Percentiles rank a stretch among this genome's conserved stretches.
phyloP scores from a whole-genome alignment of 2,888 invertebrate species.

The Cancer borealis region DNA sequence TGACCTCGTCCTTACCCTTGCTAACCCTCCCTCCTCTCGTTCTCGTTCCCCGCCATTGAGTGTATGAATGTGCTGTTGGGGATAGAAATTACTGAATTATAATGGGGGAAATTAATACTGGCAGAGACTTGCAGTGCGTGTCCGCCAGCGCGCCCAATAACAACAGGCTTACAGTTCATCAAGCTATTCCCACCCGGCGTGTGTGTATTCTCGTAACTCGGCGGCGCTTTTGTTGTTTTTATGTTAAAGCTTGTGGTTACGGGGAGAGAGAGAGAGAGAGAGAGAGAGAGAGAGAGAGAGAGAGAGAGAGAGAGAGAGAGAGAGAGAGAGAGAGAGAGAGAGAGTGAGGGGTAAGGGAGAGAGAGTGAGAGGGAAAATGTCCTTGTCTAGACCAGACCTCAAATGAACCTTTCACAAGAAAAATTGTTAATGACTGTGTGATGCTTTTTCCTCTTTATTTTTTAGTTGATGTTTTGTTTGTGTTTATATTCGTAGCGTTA shows the following conservation, averaged over 20 bases:
- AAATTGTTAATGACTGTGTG: conserved; percentile 3
- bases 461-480: background rate
- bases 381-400: background rate
- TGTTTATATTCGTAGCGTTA: background rate
- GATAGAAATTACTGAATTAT: conserved; percentile 9
- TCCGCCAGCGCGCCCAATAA: conserved; percentile 3
- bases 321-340: background rate
- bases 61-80: background rate
- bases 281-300: background rate
- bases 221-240: conserved; percentile 1
- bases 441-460: background rate
- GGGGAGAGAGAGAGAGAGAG: too few relatives aligned
- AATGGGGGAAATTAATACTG: conserved; percentile 20
- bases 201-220: background rate
- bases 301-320: conserved; percentile 3
- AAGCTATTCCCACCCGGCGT: background rate
- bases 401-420: conserved; percentile 9
- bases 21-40: background rate
- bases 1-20: conserved; percentile 6
- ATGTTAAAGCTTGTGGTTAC: conserved; percentile 1
- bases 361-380: background rate
- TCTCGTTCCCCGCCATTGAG: background rate
- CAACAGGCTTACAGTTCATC: conserved; percentile 20
- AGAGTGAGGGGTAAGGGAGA: too few relatives aligned
- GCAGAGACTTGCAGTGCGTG: conserved; percentile 9